Base-by-base conservation (phyloP, 2,888 invertebrate species). In the Proisotoma minuta region DNA sequence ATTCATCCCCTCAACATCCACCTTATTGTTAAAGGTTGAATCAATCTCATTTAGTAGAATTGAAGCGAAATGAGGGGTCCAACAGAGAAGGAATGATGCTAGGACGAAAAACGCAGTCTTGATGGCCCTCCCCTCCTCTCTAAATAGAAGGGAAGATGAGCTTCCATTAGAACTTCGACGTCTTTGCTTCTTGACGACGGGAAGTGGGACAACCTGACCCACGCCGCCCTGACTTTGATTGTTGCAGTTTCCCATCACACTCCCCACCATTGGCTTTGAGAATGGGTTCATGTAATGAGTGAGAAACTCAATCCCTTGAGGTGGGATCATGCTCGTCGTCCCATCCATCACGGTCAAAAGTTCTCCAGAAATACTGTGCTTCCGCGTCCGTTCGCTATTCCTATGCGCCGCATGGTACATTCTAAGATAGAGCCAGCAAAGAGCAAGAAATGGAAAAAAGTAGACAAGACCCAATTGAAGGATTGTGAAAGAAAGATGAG, bases 51-150 rank as follows among this genome's bases (percentile, higher is more conserved):
- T 76, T 27, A 75, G 59, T 20, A 76, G 66, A 58, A 75, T 71
- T 29, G 71, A 69, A 24, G 68, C 72, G 63, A 77, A 79, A 70
- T 79, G 80, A 4, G 81, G 81, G 28, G 80, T 75, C 81, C 81
- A 81, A 73, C 80, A 81, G 57, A 79, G 73, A 22, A 79, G 76
- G 72, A 80, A 81, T 12, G 81, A 79, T 12, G 77, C 77, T 34
- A 81, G 77, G 49, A 82, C 80, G 63, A 81, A 77, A 59, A 79
- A 5, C 4, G 43, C 43, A 12, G 81, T 81, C 65, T 81, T 79
- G 24, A 81, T 80, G 0, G 82, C 80, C 59, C 80, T 77, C 69
- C 81, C 81, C 72, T 81, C 81, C 68, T 81, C 81, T 2, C 80
- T 76, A 70, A 80, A 79, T 69, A 79, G 76, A 61, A 79, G 76